Evolutionary conservation across 2,888 invertebrate species (phyloP).

Genomic region (Stratiomys singularior): DNA sequence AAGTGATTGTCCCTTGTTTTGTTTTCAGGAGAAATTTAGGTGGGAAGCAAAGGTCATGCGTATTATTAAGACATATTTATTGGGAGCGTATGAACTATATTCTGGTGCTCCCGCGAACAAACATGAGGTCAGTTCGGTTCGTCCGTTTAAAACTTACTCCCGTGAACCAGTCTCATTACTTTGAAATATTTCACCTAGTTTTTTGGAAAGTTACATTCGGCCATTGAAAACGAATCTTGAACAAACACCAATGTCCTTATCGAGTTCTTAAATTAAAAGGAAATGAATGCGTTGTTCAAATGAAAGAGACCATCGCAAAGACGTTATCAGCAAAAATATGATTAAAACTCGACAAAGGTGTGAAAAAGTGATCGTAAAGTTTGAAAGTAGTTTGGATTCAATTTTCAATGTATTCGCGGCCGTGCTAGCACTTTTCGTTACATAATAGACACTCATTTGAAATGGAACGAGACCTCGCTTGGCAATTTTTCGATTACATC

Average conservation of each 20-base stretch:
- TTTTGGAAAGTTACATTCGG: background rate
- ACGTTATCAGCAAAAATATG: background rate
- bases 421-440: background rate
- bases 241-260: background rate
- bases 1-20: conserved; percentile 7
- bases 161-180: conserved; percentile 3
- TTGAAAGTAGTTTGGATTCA: background rate
- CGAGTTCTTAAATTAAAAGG: no score
- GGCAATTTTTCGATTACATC: no score
- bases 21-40: conserved; percentile 31
- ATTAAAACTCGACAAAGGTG: background rate
- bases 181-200: conserved; percentile 10
- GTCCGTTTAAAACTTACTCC: conserved; percentile 26
- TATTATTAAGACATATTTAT: background rate
- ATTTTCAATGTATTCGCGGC: background rate
- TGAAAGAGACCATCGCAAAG: no score
- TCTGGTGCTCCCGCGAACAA: conserved; percentile 27
- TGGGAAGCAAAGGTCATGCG: conserved; percentile 38
- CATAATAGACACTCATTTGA: background rate
- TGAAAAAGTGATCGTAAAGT: background rate
- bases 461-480: background rate
- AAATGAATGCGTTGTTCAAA: no score
- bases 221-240: background rate
- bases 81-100: conserved; percentile 43
- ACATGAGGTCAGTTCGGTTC: conserved; percentile 40